Evolutionary conservation across 2,888 invertebrate species (phyloP), one percentile per base, ranked within the genome.

Genomic region (Noctua pronuba): DNA sequence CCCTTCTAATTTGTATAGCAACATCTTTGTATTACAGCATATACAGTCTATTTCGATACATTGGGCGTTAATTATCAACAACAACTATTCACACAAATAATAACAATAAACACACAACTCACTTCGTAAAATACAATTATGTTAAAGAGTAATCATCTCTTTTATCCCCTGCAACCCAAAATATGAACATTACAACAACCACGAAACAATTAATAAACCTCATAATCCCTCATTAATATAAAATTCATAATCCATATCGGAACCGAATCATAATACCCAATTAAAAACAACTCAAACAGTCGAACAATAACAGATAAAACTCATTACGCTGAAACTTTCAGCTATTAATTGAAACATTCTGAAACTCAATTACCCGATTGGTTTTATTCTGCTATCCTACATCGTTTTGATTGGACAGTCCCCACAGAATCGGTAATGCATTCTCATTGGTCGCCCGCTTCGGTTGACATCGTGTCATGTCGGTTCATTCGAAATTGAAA

Each of bases 401-500:
- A 58, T 49, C 58, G 62, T 55, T 85, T 66, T 83, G 79, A 85
- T 85, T 83, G 77, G 65, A 64, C 28, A 64, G 69, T 81, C 69
- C 28, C 73, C 46, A 67, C 72, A 38, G 72, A 73, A 75, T 66
- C 24, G 28, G 52, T 85, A 86, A 86, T 86, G 75, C 79, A 77
- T 73, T 79, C 73, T 82, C 69, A 86, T 85, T 75, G 75, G 77
- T 70, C 44, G 13, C 60, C n/a, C 60, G 55, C 71, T 58, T 82
- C 77, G 72, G 44, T 52, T 86, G 73, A 85, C 83, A 69, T 74
- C 70, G 65, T 73, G 86, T 76, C 83, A 76, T 71, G 65, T 78
- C 71, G 62, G 73, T 38, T 73, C 55, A 68, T 73, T 84, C 74
- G 35, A 82, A 86, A 84, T 83, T 83, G 79, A 77, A 85, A 86